A percentile compares a stretch with the other conserved stretches of the same genome.
Evolutionary conservation across 2,888 invertebrate genomes (phyloP).

Genomic region (Volucella inanis): DNA sequence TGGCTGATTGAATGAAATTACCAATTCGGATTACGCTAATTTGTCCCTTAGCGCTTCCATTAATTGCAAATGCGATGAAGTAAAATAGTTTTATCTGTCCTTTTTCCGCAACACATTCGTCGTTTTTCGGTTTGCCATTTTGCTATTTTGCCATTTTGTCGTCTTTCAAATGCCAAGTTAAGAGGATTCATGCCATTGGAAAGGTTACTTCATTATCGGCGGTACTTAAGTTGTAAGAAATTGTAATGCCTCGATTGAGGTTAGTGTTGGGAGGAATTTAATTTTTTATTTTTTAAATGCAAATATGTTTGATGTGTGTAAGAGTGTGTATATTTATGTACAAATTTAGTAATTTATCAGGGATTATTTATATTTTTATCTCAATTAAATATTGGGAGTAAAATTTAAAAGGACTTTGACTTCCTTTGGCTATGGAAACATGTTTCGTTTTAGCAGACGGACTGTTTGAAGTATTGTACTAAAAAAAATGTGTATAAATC

Average conservation of each 20-base stretch:
- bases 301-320: too few relatives aligned
- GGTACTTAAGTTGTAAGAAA: slow-evolving; percentile 9
- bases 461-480: not conserved
- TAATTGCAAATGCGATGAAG: slow-evolving; percentile 42
- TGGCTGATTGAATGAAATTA: slow-evolving; percentile 45
- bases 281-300: not conserved
- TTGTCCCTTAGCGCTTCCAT: slow-evolving; percentile 45
- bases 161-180: slow-evolving; percentile 5
- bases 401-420: too few relatives aligned
- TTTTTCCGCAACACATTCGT: slow-evolving; percentile 4
- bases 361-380: too few relatives aligned
- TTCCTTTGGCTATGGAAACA: too few relatives aligned
- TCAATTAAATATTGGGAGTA: too few relatives aligned
- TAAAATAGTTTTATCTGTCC: slow-evolving; percentile 26
- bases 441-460: too few relatives aligned
- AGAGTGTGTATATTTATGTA: too few relatives aligned
- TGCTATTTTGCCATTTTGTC: too few relatives aligned
- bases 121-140: not conserved
- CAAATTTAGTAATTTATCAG: too few relatives aligned
- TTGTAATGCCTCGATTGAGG: slow-evolving; percentile 19
- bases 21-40: slow-evolving; percentile 55
- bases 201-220: slow-evolving; percentile 23
- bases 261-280: not conserved
- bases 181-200: slow-evolving; percentile 39
- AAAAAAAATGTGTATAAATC: not conserved